phyloP scores from a whole-genome alignment of 2,113 vertebrate species.

The Kryptolebias marmoratus region DNA sequence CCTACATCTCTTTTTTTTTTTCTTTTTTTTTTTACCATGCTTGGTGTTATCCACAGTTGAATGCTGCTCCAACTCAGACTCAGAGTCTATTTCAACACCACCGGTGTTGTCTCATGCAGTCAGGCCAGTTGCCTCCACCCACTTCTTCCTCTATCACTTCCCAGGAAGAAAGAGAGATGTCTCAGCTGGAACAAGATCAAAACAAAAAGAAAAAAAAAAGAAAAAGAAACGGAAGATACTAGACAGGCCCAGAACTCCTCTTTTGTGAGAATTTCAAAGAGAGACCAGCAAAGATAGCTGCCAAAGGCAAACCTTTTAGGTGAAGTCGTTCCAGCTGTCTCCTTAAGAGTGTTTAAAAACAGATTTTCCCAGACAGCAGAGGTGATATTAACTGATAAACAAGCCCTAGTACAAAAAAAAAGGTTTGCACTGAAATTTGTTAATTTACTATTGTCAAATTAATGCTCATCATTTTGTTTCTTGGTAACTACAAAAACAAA shows the following conservation, averaged over 20 bases:
- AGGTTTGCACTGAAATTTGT: too few relatives aligned
- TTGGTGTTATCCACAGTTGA: slow-evolving; percentile 50
- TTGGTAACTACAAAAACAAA: too few relatives aligned
- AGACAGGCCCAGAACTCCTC: slow-evolving; percentile 16
- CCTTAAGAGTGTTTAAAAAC: too few relatives aligned
- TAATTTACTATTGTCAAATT: too few relatives aligned
- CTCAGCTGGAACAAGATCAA: slow-evolving; percentile 62
- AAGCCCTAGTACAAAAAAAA: too few relatives aligned
- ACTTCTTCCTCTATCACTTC: slow-evolving; percentile 64
- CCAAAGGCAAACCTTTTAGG: slow-evolving; percentile 7
- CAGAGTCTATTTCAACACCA: slow-evolving; percentile 66
- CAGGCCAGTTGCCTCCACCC: slow-evolving; percentile 33
- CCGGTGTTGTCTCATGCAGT: slow-evolving; percentile 33
- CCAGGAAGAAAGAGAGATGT: slow-evolving; percentile 57
- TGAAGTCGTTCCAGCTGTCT: too few relatives aligned
- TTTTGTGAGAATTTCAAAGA: slow-evolving; percentile 56
- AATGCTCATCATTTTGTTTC: too few relatives aligned
- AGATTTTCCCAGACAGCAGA: too few relatives aligned
- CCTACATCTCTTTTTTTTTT: slow-evolving; percentile 46
- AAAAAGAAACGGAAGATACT: slow-evolving; percentile 50
- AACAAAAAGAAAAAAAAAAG: slow-evolving; percentile 4
- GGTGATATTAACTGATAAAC: too few relatives aligned
- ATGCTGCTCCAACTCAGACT: slow-evolving; percentile 68
- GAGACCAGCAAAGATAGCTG: slow-evolving; percentile 40
- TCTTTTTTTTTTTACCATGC: slow-evolving; percentile 41